phyloP scores from a whole-genome alignment of 2,888 invertebrate genomes.

The Pristionchus arcanus region DNA sequence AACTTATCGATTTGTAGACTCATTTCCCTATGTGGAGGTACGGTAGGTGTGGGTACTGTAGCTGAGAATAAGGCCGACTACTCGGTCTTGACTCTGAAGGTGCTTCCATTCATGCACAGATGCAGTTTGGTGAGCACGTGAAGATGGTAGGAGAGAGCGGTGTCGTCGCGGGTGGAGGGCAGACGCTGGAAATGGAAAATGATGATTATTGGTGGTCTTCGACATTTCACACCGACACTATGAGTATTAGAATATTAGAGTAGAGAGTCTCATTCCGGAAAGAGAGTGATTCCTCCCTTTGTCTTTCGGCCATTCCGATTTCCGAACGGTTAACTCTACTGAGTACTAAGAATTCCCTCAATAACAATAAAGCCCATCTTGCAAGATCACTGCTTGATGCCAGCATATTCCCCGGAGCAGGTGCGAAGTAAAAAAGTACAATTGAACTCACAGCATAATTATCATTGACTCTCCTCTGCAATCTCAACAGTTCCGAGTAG shows the following conservation, averaged over 20 bases:
- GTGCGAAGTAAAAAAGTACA: background rate
- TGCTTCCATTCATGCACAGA: conserved; percentile 24
- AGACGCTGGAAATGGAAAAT: background rate
- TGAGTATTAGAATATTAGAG: too few species aligned
- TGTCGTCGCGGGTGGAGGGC: conserved; percentile 51
- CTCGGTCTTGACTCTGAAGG: conserved; percentile 18
- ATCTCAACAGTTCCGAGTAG: conserved; percentile 49
- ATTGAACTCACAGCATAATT: conserved; percentile 25
- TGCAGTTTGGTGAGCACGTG: conserved; percentile 56
- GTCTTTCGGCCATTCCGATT: too few species aligned
- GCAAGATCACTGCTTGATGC: too few species aligned
- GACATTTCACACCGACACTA: too few species aligned
- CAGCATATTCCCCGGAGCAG: background rate
- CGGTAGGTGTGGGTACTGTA: conserved; percentile 8
- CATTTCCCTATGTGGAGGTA: background rate
- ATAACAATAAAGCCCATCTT: background rate
- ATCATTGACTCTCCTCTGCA: conserved; percentile 50
- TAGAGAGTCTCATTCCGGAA: too few species aligned
- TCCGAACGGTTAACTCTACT: too few species aligned
- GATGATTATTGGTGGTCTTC: too few species aligned
- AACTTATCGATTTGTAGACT: background rate
- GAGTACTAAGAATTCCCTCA: background rate
- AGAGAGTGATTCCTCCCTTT: too few species aligned
- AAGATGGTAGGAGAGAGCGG: conserved; percentile 53
- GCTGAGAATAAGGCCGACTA: background rate